Evolutionary conservation across 2,113 vertebrate genomes (phyloP).

Genomic region (Cynocephalus volans): DNA sequence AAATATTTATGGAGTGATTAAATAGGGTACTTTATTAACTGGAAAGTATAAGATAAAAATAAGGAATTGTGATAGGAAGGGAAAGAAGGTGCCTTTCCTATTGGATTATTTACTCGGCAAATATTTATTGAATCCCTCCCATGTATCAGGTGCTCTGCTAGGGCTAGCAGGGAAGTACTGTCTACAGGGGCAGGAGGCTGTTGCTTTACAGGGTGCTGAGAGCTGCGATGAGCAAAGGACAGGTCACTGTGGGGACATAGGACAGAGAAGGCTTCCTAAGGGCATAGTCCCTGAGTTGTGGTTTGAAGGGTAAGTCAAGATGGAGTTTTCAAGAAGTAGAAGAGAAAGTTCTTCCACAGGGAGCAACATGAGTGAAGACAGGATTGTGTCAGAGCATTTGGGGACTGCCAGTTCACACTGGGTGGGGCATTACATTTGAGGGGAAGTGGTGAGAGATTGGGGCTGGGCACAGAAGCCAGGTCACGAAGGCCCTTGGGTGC

Average conservation of each 20-base stretch:
- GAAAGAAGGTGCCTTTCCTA: neutral
- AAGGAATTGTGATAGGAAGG: neutral
- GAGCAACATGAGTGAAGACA: neutral
- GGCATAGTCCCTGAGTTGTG: neutral
- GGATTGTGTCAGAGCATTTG: neutral
- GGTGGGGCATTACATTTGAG: neutral
- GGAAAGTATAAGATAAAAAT: neutral
- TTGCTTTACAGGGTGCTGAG: neutral
- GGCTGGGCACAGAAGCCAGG: neutral
- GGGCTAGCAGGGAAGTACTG: neutral
- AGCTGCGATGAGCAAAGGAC: neutral
- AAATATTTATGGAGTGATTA: constrained; percentile 33
- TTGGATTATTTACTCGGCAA: constrained; percentile 27
- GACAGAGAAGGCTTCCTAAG: neutral
- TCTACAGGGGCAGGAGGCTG: neutral
- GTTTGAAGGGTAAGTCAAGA: constrained; percentile 20
- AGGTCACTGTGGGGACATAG: neutral
- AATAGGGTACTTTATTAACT: neutral
- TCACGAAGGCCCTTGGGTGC: neutral
- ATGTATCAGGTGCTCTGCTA: neutral
- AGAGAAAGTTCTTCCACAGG: constrained; percentile 5
- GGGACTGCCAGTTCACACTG: neutral
- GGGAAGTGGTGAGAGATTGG: neutral
- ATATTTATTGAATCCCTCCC: constrained; percentile 1
- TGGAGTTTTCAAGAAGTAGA: neutral